phyloP scores from a whole-genome alignment of 2,797 vertebrate genomes.

The Oreochromis grahami region DNA sequence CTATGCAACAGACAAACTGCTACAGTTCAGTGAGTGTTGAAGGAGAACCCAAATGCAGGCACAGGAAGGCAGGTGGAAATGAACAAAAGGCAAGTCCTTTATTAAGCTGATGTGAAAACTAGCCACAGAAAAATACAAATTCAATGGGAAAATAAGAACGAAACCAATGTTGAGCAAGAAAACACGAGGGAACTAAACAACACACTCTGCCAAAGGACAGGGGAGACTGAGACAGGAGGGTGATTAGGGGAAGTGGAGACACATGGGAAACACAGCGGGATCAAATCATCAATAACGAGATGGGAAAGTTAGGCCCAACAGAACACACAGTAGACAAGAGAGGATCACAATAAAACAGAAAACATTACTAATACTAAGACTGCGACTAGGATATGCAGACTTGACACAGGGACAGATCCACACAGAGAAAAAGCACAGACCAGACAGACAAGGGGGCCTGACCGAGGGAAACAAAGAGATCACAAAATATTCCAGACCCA shows the following conservation, averaged over 20 bases:
- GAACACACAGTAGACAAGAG: background rate
- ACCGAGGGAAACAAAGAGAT: background rate
- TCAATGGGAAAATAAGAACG: background rate
- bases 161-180: background rate
- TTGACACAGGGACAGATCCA: background rate
- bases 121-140: background rate
- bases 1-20: background rate
- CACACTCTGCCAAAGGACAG: background rate
- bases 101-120: background rate
- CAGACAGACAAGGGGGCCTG: rapidly evolving
- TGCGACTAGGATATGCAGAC: background rate
- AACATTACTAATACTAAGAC: background rate
- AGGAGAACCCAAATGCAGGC: background rate
- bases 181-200: background rate
- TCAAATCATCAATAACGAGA: background rate
- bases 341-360: background rate
- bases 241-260: background rate
- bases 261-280: background rate
- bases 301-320: background rate
- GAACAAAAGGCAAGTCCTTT: background rate
- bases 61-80: background rate
- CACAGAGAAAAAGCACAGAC: background rate
- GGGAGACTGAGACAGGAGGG: background rate
- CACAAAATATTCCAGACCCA: background rate
- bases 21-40: background rate